phyloP scores from a whole-genome alignment of 2,888 invertebrate species.

The Amitus sp. region DNA sequence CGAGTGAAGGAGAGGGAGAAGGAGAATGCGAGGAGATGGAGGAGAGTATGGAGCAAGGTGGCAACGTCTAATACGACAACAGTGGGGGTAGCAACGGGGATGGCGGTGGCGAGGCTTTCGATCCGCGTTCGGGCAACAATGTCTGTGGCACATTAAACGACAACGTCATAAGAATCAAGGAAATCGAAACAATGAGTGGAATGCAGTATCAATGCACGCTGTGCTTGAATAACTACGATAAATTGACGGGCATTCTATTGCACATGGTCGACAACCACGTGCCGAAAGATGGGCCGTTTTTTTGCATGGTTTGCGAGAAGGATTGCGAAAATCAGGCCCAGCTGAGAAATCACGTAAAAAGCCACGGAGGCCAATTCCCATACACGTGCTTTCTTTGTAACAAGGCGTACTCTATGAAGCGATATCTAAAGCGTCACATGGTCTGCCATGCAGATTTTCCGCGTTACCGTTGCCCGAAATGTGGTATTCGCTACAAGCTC shows the following conservation, averaged over 20 bases:
- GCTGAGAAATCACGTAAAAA: constrained; percentile 69
- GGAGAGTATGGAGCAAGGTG: too few species aligned
- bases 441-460: constrained; percentile 59
- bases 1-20: neutral
- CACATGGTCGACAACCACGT: constrained; percentile 61
- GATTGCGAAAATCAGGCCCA: constrained; percentile 70
- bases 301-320: constrained; percentile 71
- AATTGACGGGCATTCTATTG: constrained; percentile 49
- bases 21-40: too few species aligned
- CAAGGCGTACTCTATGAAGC: constrained; percentile 57
- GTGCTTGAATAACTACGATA: constrained; percentile 56
- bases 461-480: constrained; percentile 56
- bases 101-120: too few species aligned
- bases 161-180: constrained; percentile 58
- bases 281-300: constrained; percentile 64
- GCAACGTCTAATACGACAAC: too few species aligned
- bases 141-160: constrained; percentile 60
- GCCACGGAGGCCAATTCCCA: constrained; percentile 69
- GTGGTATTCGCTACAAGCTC: constrained; percentile 53
- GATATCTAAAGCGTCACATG: constrained; percentile 61
- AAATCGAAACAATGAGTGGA: constrained; percentile 52
- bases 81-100: too few species aligned
- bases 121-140: too few species aligned
- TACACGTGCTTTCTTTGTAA: constrained; percentile 65
- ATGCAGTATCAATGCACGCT: constrained; percentile 58